These are phyloP conservation scores for Dryoscopus gambensis DNA, from an alignment of 2,113 vertebrate species.

Conservation along the genomic window DNA sequence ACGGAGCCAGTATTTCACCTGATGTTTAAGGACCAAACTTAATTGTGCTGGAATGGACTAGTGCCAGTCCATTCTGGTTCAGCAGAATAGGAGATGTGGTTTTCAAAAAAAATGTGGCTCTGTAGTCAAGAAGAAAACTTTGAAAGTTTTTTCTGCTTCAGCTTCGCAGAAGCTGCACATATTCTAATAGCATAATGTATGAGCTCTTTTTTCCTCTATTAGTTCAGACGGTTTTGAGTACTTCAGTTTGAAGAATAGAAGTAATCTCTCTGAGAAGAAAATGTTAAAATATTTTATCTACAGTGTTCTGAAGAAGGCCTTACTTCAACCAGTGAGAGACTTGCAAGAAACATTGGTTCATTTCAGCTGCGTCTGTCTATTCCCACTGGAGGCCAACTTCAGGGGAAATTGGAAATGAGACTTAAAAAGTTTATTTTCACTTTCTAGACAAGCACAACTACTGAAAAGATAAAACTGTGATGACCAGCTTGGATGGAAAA, in stretches of 20 bases:
- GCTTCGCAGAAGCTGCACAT: neutral
- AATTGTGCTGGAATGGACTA: neutral
- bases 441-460: neutral
- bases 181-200: neutral
- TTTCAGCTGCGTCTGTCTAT: neutral
- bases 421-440: neutral
- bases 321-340: neutral
- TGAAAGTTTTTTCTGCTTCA: neutral
- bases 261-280: neutral
- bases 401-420: neutral
- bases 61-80: neutral
- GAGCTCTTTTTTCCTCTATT: neutral
- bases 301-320: neutral
- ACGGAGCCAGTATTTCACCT: neutral
- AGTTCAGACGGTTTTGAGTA: neutral
- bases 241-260: neutral
- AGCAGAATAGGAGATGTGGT: neutral
- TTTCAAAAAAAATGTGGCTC: neutral
- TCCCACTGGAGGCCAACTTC: neutral
- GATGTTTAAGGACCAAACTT: neutral
- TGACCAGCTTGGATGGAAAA: neutral
- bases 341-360: neutral
- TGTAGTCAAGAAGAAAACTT: neutral
- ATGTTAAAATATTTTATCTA: neutral
- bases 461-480: neutral